phyloP scores from a whole-genome alignment of 2,113 vertebrate species.

The Chionomys nivalis region DNA sequence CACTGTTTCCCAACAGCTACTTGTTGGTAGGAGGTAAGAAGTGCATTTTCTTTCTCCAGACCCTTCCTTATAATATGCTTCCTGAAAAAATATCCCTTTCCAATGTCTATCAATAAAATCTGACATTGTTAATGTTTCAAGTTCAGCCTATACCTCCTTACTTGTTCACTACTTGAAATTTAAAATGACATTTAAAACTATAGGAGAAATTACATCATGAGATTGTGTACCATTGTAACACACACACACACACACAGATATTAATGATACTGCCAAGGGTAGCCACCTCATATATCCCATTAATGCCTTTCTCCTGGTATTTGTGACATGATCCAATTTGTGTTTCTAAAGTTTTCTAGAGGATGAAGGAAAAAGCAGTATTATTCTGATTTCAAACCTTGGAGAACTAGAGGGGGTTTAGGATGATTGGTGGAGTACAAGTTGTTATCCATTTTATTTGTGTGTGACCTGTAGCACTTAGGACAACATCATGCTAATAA shows the following conservation, averaged over 20 bases:
- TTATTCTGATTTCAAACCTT: conserved; percentile 45
- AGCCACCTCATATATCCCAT: conserved; percentile 42
- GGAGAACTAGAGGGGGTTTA: neutral
- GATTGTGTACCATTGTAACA: neutral
- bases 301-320: conserved; percentile 47
- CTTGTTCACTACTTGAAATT: conserved; percentile 39
- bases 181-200: conserved; percentile 36
- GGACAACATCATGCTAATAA: neutral
- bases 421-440: conserved; percentile 15
- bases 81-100: conserved; percentile 43
- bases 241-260: neutral
- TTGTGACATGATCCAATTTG: conserved; percentile 38
- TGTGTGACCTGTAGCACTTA: conserved; percentile 3
- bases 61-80: conserved; percentile 30
- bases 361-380: conserved; percentile 13
- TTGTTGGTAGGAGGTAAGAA: conserved; percentile 98
- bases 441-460: neutral
- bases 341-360: conserved; percentile 49
- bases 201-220: conserved; percentile 53
- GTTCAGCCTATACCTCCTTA: neutral
- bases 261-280: neutral
- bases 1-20: conserved; percentile 98
- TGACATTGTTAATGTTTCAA: conserved; percentile 37
- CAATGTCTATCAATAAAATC: conserved; percentile 52
- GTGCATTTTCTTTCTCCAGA: conserved; percentile 63